Base-by-base conservation (phyloP, 2,797 vertebrate genomes). In the Propithecus perrieri region DNA sequence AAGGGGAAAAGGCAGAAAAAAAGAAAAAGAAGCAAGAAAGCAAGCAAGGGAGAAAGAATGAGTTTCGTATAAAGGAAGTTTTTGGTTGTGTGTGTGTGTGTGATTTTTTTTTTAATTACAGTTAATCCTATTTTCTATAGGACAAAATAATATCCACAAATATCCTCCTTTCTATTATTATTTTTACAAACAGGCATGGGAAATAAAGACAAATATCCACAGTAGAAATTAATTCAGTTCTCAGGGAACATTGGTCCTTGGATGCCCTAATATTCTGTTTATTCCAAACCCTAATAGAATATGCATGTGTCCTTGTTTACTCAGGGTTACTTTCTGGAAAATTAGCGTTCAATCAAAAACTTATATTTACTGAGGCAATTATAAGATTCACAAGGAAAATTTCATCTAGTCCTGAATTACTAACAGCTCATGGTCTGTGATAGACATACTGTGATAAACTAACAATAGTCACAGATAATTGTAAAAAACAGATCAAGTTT, bases 91-190 rank as follows among this genome's bases (percentile, higher is more conserved):
- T 57, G 20, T 57, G 55, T 50, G 50, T 48, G 43, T 7, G 43
- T 43, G 43, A 43, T 43, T 43, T 55, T 28, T 26, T 5, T 11
- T 38, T 20, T 12, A 94, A 92, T 88, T 94, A 72, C 89, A 0
- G 0, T 76, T 81, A 14, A 41, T 85, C 85, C 95, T 94, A 80
- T 94, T 97, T 97, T 41, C 38, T 90, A 26, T 94, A 96, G 97
- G 91, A 96, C 91, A 33, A 83, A 38, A 63, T 86, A 93, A 92
- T 97, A 96, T 15, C 57, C 20, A 43, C 28, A 72, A 80, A 80
- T 33, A 22, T 9, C 14, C 38, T 18, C 50, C 30, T 53, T 28
- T 57, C 18, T 10, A 9, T 28, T 41, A 38, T 76, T 89, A 55
- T 85, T 93, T 92, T 92, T 55, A 61, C 38, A 88, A 8, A 35